Evolutionary conservation across 2,888 invertebrate species (phyloP).

Genomic region (Amblyteles armatorius): DNA sequence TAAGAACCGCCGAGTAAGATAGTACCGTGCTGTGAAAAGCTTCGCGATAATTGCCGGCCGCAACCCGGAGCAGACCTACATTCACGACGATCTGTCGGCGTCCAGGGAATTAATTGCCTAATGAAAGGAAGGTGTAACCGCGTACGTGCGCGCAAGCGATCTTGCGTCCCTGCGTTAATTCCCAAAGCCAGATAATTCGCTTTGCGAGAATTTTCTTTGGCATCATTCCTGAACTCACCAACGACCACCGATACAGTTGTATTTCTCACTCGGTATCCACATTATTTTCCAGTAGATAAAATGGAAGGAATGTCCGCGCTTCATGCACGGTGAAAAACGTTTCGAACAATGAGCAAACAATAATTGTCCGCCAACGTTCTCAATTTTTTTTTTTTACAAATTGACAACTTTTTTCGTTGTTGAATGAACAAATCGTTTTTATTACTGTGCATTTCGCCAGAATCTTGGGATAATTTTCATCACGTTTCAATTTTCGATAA

Average conservation of each 20-base stretch:
- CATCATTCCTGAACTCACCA: background rate
- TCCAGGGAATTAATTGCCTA: constrained; percentile 57
- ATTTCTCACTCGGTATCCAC: constrained; percentile 4
- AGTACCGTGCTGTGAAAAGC: constrained; percentile 34
- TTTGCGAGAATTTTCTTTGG: constrained; percentile 33
- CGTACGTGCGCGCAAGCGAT: constrained; percentile 4
- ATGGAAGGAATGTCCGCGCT: constrained; percentile 2
- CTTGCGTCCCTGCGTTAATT: constrained; percentile 29
- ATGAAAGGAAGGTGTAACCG: constrained; percentile 55
- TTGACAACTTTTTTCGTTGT: too few species aligned
- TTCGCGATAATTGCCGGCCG: constrained; percentile 50
- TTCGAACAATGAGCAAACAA: too few species aligned
- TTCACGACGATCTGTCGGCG: constrained; percentile 35
- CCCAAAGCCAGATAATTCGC: constrained; percentile 34
- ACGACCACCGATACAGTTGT: background rate
- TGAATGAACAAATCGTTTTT: too few species aligned
- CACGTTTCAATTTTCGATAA: background rate
- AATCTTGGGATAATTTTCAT: background rate
- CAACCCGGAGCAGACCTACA: constrained; percentile 2
- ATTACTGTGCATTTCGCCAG: background rate
- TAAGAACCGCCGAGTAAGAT: constrained; percentile 29
- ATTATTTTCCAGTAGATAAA: constrained; percentile 11
- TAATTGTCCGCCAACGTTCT: too few species aligned
- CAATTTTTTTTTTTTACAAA: too few species aligned
- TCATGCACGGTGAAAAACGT: background rate